phyloP scores from a whole-genome alignment of 2,797 vertebrate species.

The Hozukius guyotensis region DNA sequence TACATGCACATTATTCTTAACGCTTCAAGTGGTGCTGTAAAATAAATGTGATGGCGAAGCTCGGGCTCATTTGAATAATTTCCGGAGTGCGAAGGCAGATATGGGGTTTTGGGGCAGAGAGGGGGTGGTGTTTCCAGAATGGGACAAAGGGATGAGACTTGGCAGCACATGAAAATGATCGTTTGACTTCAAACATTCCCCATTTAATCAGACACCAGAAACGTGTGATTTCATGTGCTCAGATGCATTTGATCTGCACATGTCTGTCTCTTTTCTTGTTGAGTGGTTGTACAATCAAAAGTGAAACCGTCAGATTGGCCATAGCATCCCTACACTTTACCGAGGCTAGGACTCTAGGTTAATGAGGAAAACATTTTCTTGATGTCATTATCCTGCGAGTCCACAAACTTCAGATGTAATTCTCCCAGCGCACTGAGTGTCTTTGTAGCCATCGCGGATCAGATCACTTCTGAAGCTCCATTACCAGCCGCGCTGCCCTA shows the following conservation, averaged over 20 bases:
- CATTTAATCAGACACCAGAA: conserved; percentile 54
- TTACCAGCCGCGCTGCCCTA: conserved; percentile 64
- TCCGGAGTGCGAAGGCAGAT: conserved; percentile 59
- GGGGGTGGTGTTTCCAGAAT: conserved; percentile 33
- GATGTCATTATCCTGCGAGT: conserved; percentile 15
- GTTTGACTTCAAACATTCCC: conserved; percentile 66
- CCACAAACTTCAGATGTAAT: conserved; percentile 12
- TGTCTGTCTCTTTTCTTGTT: conserved; percentile 27
- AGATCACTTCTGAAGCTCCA: conserved; percentile 66
- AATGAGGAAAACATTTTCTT: conserved; percentile 41
- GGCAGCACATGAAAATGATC: conserved; percentile 56
- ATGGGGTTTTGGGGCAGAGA: conserved; percentile 35
- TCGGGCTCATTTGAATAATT: conserved; percentile 77
- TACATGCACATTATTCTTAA: conserved; percentile 69
- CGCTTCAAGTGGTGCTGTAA: conserved; percentile 73
- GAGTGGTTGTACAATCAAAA: conserved; percentile 26
- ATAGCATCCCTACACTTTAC: background rate
- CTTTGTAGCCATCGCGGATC: conserved; percentile 53
- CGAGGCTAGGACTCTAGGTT: conserved; percentile 6
- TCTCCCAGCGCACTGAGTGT: conserved; percentile 21
- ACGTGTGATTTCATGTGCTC: conserved; percentile 34
- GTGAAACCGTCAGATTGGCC: conserved; percentile 3
- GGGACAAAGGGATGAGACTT: conserved; percentile 52
- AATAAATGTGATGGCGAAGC: conserved; percentile 65
- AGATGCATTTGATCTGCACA: conserved; percentile 41